phyloP scores from a whole-genome alignment of 2,113 vertebrate species.

The Hydropotes inermis region DNA sequence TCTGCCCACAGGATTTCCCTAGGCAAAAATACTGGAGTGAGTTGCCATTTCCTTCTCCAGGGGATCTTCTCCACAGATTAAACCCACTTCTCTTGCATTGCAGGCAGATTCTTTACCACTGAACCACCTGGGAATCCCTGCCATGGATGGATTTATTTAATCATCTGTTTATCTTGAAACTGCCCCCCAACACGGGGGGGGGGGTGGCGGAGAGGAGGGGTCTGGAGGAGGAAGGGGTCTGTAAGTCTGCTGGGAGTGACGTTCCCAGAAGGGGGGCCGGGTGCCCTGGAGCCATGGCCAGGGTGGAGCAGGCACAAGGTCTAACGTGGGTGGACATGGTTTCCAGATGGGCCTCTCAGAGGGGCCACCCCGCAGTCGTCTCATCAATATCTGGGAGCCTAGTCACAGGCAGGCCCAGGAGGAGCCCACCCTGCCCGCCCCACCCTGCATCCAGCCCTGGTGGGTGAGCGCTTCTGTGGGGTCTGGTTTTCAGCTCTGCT shows the following conservation, averaged over 20 bases:
- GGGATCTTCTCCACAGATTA: background rate
- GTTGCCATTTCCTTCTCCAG: background rate
- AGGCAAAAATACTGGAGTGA: background rate
- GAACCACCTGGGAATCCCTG: background rate
- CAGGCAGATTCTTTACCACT: background rate
- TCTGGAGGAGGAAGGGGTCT: background rate
- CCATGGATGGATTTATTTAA: background rate
- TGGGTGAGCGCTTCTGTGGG: background rate
- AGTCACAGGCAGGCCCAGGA: fast-evolving
- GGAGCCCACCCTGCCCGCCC: fast-evolving
- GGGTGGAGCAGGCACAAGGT: background rate
- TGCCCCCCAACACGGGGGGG: background rate
- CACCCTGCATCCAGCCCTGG: background rate
- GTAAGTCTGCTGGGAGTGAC: fast-evolving
- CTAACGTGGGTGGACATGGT: fast-evolving
- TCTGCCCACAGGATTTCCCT: background rate
- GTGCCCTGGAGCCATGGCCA: background rate
- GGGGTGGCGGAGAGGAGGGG: fast-evolving
- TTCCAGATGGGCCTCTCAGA: background rate
- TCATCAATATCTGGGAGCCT: background rate
- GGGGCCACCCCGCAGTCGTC: background rate
- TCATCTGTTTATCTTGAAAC: background rate
- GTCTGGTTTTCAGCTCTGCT: background rate
- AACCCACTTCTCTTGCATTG: background rate
- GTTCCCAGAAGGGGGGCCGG: background rate